Evolutionary conservation across 2,113 vertebrate genomes (phyloP), one percentile per base, ranked within the genome.

Genomic region (Chionis minor): DNA sequence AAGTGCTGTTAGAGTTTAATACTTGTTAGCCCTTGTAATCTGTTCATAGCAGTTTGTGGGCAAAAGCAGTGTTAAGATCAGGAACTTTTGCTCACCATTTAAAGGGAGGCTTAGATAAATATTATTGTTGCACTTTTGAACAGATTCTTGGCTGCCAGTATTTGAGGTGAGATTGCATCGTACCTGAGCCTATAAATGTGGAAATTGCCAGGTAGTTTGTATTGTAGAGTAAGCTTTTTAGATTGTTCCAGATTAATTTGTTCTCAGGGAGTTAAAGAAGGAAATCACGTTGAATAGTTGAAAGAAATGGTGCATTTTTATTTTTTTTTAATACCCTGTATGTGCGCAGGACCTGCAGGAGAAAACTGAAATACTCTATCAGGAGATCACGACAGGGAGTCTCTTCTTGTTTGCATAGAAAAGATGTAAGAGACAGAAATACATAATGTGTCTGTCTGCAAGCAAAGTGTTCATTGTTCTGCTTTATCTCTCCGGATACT

Each of bases 41-140:
- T 54, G 4, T 5, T 33, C 10, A 0, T 38, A 20, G 1, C 32
- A 8, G 12, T 14, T n/a, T 65, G 30, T 5, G 69, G 45, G 42
- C 58, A 59, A 33, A 28, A 72, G 20, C 33, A 56, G 55, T 3
- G 5, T n/a, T 26, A 13, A 22, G 54, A 4, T 49, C 15, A 52
- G 65, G 56, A 90, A 10, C 11, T 73, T n/a, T 1, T 12, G 15
- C 54, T 72, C 4, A 0, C 40, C 14, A 0, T 42, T 49, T 59
- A 2, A 23, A 3, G 35, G n/a, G 38, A 85, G 15, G 22, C 17
- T 70, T 28, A 6, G n/a, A 7, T n/a, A 27, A 40, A 18, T 69
- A 13, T 7, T n/a, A n/a, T 17, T 30, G 15, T 11, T 73, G 74
- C 23, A 1, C 32, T 75, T 83, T 22, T 4, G 5, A 42, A 5